Evolutionary conservation across 2,113 vertebrate genomes (phyloP), one percentile per base, ranked within the genome.

Genomic region (Monopterus albus): DNA sequence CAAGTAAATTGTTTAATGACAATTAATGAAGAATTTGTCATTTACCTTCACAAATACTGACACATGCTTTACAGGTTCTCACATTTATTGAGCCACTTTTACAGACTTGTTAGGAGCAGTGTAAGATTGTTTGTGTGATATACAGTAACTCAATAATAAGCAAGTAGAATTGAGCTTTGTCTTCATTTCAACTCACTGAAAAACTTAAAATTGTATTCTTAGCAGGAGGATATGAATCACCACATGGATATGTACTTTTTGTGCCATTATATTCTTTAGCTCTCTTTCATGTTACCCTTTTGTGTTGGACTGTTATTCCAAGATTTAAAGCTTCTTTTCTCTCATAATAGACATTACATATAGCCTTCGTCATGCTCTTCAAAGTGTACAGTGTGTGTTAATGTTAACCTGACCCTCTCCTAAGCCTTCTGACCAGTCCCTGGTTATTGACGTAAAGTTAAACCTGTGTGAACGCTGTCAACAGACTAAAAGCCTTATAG

Each of bases 401-500:
- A 86, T 59, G 46, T 26, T 73, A 78, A 78, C 56, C 46, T 78
- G 47, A 78, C 66, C 50, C 62, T 28, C 64, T 59, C 52, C 53
- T 66, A 63, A 77, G 72, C 67, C 40, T 36, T 61, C 36, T 47
- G 50, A 52, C 75, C 49, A 69, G 36, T 58, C 35, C 36, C 31
- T 38, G 58, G 85, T 78, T 83, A 47, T 45, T 59, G 31, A 45
- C 8, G 20, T 69, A 46, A 76, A 85, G 66, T 50, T 31, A 79
- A 83, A 74, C 70, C 17, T 59, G 55, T 80, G 72, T 82, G 73
- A 78, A 81, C 69, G 71, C 40, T 75, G 38, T 72, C 72, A 82
- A 78, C 71, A 67, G 63, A 53, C 51, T 20, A 17, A 69, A 64
- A 69, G 31, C 33, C 36, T 79, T 55, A 57, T 70, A 68, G 64